Evolutionary conservation across 35 echinoderm and acorn worm species (phyloP).

Genomic region (Amphiura filiformis): DNA sequence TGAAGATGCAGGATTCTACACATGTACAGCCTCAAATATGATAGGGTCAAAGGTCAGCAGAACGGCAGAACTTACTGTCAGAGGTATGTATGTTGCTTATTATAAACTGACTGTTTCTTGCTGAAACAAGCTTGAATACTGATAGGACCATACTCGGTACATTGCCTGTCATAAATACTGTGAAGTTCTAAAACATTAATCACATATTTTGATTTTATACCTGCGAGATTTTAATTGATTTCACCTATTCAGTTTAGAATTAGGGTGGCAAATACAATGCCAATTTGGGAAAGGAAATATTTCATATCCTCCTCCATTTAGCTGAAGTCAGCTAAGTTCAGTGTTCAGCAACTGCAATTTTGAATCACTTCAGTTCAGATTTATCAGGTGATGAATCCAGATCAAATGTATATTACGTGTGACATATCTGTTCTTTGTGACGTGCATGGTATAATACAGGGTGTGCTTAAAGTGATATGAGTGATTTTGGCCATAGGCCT

Average conservation of each 20-base stretch:
- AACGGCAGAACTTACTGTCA: conserved; percentile 52
- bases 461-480: no score
- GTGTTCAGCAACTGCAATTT: no score
- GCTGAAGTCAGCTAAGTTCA: no score
- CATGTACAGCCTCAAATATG: conserved; percentile 58
- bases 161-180: background rate
- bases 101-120: background rate
- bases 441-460: no score
- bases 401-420: no score
- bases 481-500: no score
- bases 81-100: conserved; percentile 26
- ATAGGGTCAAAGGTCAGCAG: conserved; percentile 49
- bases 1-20: conserved; percentile 61
- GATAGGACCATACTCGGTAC: background rate
- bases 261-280: background rate
- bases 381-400: no score
- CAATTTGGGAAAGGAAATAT: no score
- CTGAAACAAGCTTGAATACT: background rate
- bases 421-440: no score
- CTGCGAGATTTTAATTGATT: background rate
- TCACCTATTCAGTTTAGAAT: background rate
- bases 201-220: background rate
- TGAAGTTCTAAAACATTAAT: background rate
- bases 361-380: no score
- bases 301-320: no score